phyloP scores from a whole-genome alignment of 1,140 invertebrate genomes.

The Brachionus paranguensis region DNA sequence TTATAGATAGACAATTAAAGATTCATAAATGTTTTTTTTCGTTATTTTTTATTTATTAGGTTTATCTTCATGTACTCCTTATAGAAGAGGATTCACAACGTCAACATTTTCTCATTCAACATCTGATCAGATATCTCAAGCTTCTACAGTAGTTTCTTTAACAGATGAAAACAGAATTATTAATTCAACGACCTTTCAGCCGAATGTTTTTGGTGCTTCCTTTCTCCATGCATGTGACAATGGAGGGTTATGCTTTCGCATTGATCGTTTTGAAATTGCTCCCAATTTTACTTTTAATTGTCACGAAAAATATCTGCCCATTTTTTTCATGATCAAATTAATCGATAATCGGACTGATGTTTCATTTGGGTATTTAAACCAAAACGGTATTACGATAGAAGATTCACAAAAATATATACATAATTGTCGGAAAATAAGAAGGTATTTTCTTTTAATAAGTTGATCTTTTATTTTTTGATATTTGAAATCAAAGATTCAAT shows the following conservation, averaged over 20 bases:
- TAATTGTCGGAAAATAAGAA: neutral
- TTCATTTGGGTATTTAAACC: neutral
- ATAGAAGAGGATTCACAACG: neutral
- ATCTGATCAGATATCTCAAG: neutral
- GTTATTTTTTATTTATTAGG: neutral
- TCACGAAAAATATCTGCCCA: neutral
- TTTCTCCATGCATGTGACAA: neutral
- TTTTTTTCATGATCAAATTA: constrained; percentile 1
- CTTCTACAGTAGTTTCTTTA: neutral
- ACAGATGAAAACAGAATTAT: neutral
- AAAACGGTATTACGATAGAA: neutral
- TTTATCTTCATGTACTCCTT: neutral
- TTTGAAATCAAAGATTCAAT: neutral
- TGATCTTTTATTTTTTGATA: neutral
- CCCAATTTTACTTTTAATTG: neutral
- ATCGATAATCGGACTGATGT: neutral
- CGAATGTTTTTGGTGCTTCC: neutral
- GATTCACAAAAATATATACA: neutral
- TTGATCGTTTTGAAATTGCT: neutral
- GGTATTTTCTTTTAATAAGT: neutral
- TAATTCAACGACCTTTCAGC: neutral
- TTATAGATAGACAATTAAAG: neutral
- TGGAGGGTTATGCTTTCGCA: neutral
- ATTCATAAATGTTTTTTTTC: neutral
- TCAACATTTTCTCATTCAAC: neutral